Evolutionary conservation across 2,888 invertebrate species (phyloP).

Genomic region (Marronus borbonicus): DNA sequence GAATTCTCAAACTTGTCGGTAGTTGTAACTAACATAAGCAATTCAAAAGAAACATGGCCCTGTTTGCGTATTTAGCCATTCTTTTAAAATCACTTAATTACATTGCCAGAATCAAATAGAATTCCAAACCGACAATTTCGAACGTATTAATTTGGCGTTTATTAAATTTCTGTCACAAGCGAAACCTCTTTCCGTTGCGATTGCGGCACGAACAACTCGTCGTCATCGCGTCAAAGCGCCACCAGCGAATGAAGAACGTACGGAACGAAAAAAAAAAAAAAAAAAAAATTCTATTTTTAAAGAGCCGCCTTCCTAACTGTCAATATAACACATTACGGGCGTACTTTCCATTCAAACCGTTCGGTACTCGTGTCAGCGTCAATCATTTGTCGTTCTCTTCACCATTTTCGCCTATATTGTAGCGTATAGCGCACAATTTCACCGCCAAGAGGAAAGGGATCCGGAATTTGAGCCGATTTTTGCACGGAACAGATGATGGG

Average conservation of each 20-base stretch:
- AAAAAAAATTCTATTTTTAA: conserved; percentile 19
- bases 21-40: no score
- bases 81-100: no score
- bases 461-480: background rate
- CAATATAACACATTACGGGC: conserved; percentile 31
- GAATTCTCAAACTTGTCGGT: no score
- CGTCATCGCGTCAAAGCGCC: background rate
- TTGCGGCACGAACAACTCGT: background rate
- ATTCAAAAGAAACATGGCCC: no score
- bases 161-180: conserved; percentile 26
- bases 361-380: conserved; percentile 26
- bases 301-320: conserved; percentile 18
- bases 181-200: background rate
- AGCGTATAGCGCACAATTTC: background rate
- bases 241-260: background rate
- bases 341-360: conserved; percentile 32
- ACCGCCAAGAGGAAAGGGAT: background rate
- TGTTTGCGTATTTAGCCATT: no score
- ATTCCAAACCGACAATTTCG: background rate
- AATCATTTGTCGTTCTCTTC: conserved; percentile 26
- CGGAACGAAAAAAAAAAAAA: conserved; percentile 3
- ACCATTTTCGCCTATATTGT: conserved; percentile 1
- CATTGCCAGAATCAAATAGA: no score
- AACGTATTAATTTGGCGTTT: conserved; percentile 6
- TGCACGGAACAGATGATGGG: background rate